phyloP scores from a whole-genome alignment of 2,888 invertebrate genomes.

The Schizaphis graminum region DNA sequence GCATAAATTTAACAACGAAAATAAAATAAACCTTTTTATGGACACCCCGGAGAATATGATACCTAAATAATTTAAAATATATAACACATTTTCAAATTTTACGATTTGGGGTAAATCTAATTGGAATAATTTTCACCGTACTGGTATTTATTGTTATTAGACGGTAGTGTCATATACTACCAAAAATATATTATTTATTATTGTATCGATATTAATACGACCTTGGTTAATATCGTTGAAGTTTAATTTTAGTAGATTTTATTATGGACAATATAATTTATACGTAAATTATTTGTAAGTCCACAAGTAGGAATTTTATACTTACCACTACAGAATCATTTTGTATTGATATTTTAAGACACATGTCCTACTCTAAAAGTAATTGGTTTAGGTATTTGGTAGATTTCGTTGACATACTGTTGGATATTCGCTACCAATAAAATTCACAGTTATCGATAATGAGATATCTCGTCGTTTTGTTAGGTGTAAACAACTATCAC shows the following conservation, averaged over 20 bases:
- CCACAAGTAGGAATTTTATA: no score
- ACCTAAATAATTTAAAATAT: constrained; percentile 4
- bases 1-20: constrained; percentile 20
- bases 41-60: constrained; percentile 10
- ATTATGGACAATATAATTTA: no score
- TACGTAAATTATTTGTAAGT: no score
- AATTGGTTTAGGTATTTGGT: no score
- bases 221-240: not conserved
- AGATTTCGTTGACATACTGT: no score
- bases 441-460: no score
- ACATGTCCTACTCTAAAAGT: no score
- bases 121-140: not conserved
- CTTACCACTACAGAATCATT: no score
- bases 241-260: not conserved
- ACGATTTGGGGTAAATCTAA: not conserved
- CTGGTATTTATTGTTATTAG: not conserved
- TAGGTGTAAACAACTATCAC: no score
- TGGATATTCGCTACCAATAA: no score
- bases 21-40: constrained; percentile 32
- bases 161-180: not conserved
- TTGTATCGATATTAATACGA: not conserved
- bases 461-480: no score
- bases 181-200: not conserved
- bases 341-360: no score
- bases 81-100: not conserved